Conservation (phyloP, 2,113 vertebrate genomes). For the Genyomyrus donnyi region DNA sequence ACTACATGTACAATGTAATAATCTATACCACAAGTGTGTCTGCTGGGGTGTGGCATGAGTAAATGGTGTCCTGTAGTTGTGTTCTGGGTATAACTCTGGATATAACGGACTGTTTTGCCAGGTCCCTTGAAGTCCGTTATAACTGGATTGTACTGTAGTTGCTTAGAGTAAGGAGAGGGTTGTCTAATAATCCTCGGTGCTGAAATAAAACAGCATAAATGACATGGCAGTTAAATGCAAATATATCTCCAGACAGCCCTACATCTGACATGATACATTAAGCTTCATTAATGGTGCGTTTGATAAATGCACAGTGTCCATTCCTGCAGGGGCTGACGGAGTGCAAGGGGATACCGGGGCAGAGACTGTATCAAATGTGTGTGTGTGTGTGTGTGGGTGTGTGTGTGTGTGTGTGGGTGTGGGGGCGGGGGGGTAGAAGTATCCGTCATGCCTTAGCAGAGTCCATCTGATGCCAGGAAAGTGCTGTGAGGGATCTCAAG, state of each 20-base stretch:
- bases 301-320: not conserved
- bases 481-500: not conserved
- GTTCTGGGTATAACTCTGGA: too few species aligned
- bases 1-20: too few species aligned
- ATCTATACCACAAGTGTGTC: too few species aligned
- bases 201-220: not conserved
- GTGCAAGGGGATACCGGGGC: not conserved
- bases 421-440: not conserved
- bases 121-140: too few species aligned
- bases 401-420: too few species aligned
- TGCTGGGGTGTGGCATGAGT: too few species aligned
- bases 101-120: too few species aligned
- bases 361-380: not conserved
- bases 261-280: conserved; percentile 8
- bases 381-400: not conserved
- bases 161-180: not conserved
- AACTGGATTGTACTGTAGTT: not conserved
- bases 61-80: too few species aligned
- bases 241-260: not conserved
- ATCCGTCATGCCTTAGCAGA: not conserved
- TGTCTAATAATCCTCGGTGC: not conserved
- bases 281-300: not conserved
- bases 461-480: not conserved
- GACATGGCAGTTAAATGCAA: not conserved
- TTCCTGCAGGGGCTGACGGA: not conserved